Percentiles rank a stretch among this genome's conserved stretches.
Conservation (phyloP, 2,888 invertebrate genomes). For the Tethea ocularis region DNA sequence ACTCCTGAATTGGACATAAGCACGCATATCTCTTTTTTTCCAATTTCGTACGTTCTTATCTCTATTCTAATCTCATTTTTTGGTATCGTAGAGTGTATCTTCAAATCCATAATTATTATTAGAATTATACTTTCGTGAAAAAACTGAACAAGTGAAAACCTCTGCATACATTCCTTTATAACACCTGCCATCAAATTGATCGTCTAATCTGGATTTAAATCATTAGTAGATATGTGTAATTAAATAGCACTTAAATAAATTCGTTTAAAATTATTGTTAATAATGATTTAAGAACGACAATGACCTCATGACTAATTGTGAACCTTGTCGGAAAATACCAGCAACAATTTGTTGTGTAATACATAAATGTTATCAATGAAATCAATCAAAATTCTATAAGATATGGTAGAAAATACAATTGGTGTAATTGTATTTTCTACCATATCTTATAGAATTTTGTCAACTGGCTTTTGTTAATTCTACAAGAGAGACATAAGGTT, state of each 20-base stretch:
- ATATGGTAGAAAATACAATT: no score
- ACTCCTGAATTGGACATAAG: slow-evolving; percentile 47
- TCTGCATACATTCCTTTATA: background rate
- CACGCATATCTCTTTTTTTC: slow-evolving; percentile 47
- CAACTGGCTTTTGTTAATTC: no score
- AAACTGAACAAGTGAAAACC: no score
- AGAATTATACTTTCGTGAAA: no score
- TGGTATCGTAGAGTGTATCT: background rate
- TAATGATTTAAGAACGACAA: background rate
- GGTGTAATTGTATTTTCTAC: background rate
- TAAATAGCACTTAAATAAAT: background rate
- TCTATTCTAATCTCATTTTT: background rate
- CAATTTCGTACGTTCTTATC: background rate
- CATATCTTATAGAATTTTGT: background rate
- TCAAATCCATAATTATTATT: background rate
- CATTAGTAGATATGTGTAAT: slow-evolving; percentile 6
- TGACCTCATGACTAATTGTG: background rate
- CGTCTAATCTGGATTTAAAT: background rate
- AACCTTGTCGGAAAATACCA: background rate
- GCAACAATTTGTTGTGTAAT: background rate
- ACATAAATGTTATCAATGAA: background rate
- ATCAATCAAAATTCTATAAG: background rate
- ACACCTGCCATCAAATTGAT: background rate
- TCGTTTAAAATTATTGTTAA: background rate
- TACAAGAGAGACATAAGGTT: no score